phyloP scores from a whole-genome alignment of 2,113 vertebrate genomes.

The Oreochromis niloticus region DNA sequence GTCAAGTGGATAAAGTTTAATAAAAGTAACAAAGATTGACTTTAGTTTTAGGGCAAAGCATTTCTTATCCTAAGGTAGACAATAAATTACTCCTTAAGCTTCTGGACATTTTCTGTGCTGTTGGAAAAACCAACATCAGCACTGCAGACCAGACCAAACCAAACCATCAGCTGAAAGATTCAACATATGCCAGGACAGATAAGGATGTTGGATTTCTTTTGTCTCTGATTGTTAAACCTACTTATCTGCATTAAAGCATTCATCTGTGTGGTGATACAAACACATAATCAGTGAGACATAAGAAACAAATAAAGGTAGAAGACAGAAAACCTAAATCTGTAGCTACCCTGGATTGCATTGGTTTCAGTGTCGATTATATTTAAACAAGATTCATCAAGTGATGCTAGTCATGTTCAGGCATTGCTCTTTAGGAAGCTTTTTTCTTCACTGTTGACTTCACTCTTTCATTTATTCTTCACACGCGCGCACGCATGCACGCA shows the following conservation, averaged over 20 bases:
- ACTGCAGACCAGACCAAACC: neutral
- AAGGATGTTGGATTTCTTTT: neutral
- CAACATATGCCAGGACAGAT: neutral
- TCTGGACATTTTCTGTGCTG: neutral
- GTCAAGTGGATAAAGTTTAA: conserved; percentile 7
- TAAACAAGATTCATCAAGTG: accelerated
- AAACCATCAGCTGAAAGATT: neutral
- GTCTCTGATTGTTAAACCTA: neutral
- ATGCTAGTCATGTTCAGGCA: neutral
- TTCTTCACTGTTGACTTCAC: neutral
- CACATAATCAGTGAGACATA: neutral
- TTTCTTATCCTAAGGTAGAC: neutral
- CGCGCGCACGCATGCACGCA: accelerated
- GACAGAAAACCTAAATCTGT: neutral
- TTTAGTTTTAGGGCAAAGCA: conserved; percentile 2
- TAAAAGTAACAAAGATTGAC: neutral
- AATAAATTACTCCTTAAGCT: neutral
- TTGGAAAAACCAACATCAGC: neutral
- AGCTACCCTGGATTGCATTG: neutral
- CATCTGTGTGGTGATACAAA: neutral
- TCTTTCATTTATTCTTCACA: neutral
- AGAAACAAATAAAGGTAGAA: neutral
- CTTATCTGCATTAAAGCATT: neutral
- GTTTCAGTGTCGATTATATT: neutral
- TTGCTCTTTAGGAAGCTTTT: neutral